Percentiles rank a stretch among this genome's conserved stretches.
Conservation (phyloP, 2,113 vertebrate genomes). For the Ictalurus furcatus region DNA sequence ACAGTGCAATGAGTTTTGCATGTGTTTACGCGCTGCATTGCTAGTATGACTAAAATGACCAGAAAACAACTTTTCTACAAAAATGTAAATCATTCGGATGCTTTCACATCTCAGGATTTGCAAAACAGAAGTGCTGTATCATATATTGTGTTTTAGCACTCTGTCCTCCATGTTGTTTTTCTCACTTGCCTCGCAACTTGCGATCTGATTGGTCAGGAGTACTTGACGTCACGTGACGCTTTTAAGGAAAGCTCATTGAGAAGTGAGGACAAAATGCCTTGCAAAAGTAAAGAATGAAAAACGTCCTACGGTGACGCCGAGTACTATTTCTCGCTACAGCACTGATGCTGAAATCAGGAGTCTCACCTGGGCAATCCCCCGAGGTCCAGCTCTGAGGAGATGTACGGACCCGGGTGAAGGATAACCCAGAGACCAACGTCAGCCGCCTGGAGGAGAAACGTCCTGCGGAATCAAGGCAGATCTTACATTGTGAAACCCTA, state of each 20-base stretch:
- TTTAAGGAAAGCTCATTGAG: background rate
- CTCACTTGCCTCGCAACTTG: background rate
- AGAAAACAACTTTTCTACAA: too few species aligned
- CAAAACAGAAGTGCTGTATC: background rate
- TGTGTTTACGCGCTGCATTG: background rate
- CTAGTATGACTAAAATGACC: too few species aligned
- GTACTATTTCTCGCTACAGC: background rate
- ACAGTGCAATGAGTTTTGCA: background rate
- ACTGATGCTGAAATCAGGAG: background rate
- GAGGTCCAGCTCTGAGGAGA: constrained; percentile 87
- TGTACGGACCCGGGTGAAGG: constrained; percentile 88
- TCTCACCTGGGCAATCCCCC: constrained; percentile 88
- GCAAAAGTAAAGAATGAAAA: background rate
- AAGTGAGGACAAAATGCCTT: background rate
- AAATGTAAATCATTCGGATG: too few species aligned
- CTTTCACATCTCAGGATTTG: background rate
- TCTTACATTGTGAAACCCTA: background rate
- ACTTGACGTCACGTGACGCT: background rate
- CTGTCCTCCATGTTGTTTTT: background rate
- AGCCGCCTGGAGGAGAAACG: constrained; percentile 82
- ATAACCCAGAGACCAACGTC: constrained; percentile 90
- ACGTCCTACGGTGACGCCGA: background rate
- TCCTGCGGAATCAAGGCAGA: constrained; percentile 65
- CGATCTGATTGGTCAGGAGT: background rate
- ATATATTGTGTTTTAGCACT: background rate